These are phyloP conservation scores for Trematomus loennbergii DNA, from an alignment of 2,113 vertebrate genomes.

Conservation along the genomic window DNA sequence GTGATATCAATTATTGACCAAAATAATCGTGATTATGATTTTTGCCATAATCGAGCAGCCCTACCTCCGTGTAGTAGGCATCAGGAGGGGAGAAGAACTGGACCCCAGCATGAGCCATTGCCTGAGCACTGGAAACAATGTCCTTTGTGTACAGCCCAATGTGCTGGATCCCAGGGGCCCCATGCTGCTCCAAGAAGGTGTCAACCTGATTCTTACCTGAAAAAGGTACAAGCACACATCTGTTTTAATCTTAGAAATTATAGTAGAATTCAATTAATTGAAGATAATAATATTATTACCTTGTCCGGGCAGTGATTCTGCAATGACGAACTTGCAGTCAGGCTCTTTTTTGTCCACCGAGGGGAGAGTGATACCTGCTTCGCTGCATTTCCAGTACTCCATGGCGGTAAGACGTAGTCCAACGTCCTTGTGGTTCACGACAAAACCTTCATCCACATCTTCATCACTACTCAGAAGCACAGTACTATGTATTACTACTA, in stretches of 20 bases:
- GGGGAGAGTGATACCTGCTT: conserved; percentile 73
- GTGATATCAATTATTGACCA: no score
- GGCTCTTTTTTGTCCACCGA: conserved; percentile 64
- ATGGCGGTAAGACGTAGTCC: conserved; percentile 90
- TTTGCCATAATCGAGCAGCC: conserved; percentile 5
- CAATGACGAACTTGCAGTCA: conserved; percentile 90
- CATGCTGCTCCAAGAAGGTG: conserved; percentile 89
- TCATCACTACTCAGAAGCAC: conserved; percentile 71
- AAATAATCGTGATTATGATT: no score
- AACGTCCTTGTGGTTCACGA: conserved; percentile 82
- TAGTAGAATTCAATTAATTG: not conserved
- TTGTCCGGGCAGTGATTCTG: conserved; percentile 86
- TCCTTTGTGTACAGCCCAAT: conserved; percentile 87
- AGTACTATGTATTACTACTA: no score
- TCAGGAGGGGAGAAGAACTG: conserved; percentile 87
- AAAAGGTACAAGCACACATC: not conserved
- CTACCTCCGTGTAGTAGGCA: conserved; percentile 88
- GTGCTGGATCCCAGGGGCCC: conserved; percentile 91
- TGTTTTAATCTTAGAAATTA: not conserved
- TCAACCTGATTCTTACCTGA: conserved; percentile 90
- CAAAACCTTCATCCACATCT: conserved; percentile 83
- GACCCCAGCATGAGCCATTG: conserved; percentile 81
- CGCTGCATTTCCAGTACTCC: conserved; percentile 83
- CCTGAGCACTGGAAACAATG: conserved; percentile 82
- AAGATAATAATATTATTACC: conserved; percentile 41